phyloP scores from a whole-genome alignment of 2,797 vertebrate species.

The Podarcis siculus region DNA sequence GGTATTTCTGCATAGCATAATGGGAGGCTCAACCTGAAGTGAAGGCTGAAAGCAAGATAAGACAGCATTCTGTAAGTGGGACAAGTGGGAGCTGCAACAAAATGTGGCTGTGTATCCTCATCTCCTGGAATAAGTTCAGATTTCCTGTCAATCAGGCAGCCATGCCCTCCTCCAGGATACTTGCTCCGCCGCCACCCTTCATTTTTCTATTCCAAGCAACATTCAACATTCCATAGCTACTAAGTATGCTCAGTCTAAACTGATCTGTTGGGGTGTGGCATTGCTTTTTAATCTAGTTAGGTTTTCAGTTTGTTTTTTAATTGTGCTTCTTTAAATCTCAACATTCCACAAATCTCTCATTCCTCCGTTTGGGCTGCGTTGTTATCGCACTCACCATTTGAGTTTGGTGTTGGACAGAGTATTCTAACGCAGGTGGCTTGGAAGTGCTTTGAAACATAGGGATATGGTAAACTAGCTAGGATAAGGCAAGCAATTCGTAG shows the following conservation, averaged over 20 bases:
- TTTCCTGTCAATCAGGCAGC: background rate
- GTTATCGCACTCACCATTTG: too few relatives aligned
- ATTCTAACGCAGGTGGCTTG: background rate
- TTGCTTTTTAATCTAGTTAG: background rate
- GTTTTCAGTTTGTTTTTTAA: background rate
- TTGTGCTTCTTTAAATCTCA: background rate
- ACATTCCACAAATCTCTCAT: background rate
- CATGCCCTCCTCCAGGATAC: background rate
- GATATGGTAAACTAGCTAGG: background rate
- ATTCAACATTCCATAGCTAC: background rate
- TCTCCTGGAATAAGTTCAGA: background rate
- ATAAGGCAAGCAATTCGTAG: background rate
- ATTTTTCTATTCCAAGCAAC: background rate
- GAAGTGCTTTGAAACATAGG: background rate
- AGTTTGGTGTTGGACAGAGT: background rate
- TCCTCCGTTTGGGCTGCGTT: background rate
- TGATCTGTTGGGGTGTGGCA: background rate
- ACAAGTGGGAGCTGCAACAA: background rate
- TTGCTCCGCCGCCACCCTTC: background rate
- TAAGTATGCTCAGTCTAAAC: background rate
- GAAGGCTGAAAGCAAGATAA: background rate
- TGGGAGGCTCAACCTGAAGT: background rate
- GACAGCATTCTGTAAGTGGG: background rate
- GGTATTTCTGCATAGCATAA: background rate
- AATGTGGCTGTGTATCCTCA: background rate